Base-by-base conservation (phyloP, 2,888 invertebrate species). In the Tetranychus piercei region DNA sequence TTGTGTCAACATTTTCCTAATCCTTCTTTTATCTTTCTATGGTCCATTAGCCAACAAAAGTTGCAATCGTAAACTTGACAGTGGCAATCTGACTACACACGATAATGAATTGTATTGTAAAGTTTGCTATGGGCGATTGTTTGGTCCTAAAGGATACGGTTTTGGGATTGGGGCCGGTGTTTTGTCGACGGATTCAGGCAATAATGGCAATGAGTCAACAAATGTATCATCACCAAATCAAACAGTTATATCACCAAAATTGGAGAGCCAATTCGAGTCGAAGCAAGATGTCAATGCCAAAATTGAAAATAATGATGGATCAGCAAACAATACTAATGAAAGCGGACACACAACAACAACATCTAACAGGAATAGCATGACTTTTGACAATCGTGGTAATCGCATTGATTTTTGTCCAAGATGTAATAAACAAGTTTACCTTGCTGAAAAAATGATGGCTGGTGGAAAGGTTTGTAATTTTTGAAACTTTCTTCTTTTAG, bases 361-460 rank as follows among this genome's bases (percentile, higher is more conserved):
- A 34, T 34, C 34, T 3, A 34, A 34, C 3, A 34, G 34, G 3
- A 3, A 34, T 15, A 55, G 15, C 55, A 5, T 55, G 55, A 55
- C 55, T 15, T 55, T 55, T 55, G 55, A 55, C 55, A 6, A 55
- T 55, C 15, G 9, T 3, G 55, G 55, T 55, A 55, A 55, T 43
- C 80, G 81, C 9, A 79, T 80, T 70, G 83, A 83, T 69, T 77
- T 81, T 22, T 84, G 84, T 78, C 81, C 81, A 11, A 80, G 83
- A 73, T 85, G 85, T 80, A 81, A 93, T 76, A 94, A 94, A 79
- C 90, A 90, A 86, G 96, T 96, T 44, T 96, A 94, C 83, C 92
- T 93, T 79, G 96, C 96, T 77, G 96, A 96, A 84, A 94, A 94
- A 83, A 92, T 94, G 84, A 86, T 95, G 79, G 94, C 94, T 79